Conservation (phyloP, 2,113 vertebrate species). For the Chauna torquata region DNA sequence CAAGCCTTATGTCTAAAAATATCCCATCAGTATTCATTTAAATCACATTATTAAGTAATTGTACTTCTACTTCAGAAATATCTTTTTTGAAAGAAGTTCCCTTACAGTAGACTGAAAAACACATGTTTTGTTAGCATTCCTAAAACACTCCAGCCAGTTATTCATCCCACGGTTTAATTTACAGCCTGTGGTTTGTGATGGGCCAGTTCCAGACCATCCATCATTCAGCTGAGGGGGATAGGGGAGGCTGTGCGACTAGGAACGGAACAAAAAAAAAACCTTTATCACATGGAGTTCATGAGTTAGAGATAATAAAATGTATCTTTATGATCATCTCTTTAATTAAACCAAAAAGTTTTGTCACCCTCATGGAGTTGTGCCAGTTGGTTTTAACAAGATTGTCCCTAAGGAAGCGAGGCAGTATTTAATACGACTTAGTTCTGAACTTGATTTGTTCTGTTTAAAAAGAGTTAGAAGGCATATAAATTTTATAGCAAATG, state of each 20-base stretch:
- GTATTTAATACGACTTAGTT: background rate
- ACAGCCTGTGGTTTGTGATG: slow-evolving; percentile 32
- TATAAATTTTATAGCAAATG: background rate
- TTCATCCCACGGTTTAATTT: slow-evolving; percentile 51
- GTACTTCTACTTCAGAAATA: background rate
- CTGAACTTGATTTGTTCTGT: background rate
- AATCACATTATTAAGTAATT: background rate
- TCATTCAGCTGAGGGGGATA: background rate
- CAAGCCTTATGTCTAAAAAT: background rate
- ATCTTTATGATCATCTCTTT: background rate
- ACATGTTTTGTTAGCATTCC: slow-evolving; percentile 29
- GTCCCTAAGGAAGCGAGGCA: background rate
- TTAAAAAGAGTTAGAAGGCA: background rate
- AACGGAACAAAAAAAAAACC: background rate
- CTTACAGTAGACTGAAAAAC: background rate
- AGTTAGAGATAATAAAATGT: background rate
- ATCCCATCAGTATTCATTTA: slow-evolving; percentile 4
- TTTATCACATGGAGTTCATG: background rate
- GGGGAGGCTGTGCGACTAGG: background rate
- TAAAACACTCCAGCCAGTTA: slow-evolving; percentile 15
- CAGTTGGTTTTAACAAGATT: background rate
- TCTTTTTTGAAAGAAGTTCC: background rate
- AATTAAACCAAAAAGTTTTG: slow-evolving; percentile 14
- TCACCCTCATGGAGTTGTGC: background rate
- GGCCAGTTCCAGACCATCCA: background rate